Base-by-base conservation (phyloP, 2,113 vertebrate species). In the Otus sunia region DNA sequence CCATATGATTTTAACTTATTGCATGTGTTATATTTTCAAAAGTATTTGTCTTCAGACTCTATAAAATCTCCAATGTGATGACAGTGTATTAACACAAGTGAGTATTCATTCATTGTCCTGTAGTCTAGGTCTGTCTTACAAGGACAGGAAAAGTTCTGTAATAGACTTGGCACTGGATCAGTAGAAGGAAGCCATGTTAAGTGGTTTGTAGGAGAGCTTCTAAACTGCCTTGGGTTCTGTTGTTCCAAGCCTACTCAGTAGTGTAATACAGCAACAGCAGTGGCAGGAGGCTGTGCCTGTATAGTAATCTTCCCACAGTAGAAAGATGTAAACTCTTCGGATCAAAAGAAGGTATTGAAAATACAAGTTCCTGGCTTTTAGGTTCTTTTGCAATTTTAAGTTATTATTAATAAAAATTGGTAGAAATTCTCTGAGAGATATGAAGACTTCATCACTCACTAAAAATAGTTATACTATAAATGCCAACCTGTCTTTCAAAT, bases 11-110 rank as follows among this genome's bases (percentile, higher is more conserved):
- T 53, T 79, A 93, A 75, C 17, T 90, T 41, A 45, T 39, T 90
- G 88, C 52, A 43, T 86, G 47, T 80, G 41, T 95, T 84, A 82
- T 19, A 34, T 88, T 68, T 93, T 77, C 63, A 90, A 96, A 96
- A 97, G 62, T 79, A 45, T 83, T 90, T 81, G 30, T 80, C 64
- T 92, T 95, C 76, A 47, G 89, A 82, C 49, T 88, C 52, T 81
- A 25, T 79, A 91, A 69, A 83, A 81, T 45, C 72, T 80, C 56
- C 80, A 66, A 47, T 90, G 30, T 95, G 72, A 62, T 90, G 43
- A 60, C 56, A 91, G 21, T 66, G n/a, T 72, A 9, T 58, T 74
- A 69, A 88, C 6, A 62, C 55, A 88, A 90, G 43, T 39, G 50
- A 91, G 55, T 56, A 25, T 75, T 75, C 16, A 13, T 83, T 79